Evolutionary conservation across 2,797 vertebrate species (phyloP), one percentile per base, ranked within the genome.

Genomic region (Alauda arvensis): DNA sequence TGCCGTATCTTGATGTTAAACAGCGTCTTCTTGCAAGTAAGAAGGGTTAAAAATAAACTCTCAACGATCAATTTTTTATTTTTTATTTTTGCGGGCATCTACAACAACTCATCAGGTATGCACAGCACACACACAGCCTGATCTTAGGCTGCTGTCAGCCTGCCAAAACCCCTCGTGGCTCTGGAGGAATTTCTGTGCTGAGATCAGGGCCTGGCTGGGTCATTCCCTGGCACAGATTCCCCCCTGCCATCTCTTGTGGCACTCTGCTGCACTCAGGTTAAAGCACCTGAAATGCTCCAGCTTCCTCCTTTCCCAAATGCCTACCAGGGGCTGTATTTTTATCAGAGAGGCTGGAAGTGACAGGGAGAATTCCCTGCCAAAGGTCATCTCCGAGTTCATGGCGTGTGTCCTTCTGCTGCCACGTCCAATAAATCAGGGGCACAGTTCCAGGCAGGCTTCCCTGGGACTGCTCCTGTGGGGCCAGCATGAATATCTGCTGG

Each of bases 321-420:
- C 93, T 89, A 87, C 94, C 83, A 82, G 80, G 87, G 87, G 67
- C 88, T 90, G 12, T 74, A 87, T 84, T 96, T 95, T 94, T 84
- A 90, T 93, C 93, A 85, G 90, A 92, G 93, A 87, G 77, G 85
- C 53, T 18, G 31, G 72, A 79, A 91, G 55, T 75, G 74, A 33
- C n/a, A 94, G 90, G 82, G 56, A 94, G 91, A 90, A 60, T 75
- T 94, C 85, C 63, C 62, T 84, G 86, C 86, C 90, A 93, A 93
- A 93, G 89, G 93, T 96, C 95, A 94, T 95, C 92, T 93, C 90
- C 20, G 90, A 90, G 92, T 91, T 94, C 89, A 93, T 55, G 83
- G 87, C 67, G 85, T 43, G 89, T 91, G 89, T 94, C 94, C 95
- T 94, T 80, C 87, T 12, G 69, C 82, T 86, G 90, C 82, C 88